Percentiles rank a stretch among this genome's conserved stretches.
These are phyloP conservation scores for Podocnemis expansa DNA, from an alignment of 2,113 vertebrate species.

Conservation along the genomic window DNA sequence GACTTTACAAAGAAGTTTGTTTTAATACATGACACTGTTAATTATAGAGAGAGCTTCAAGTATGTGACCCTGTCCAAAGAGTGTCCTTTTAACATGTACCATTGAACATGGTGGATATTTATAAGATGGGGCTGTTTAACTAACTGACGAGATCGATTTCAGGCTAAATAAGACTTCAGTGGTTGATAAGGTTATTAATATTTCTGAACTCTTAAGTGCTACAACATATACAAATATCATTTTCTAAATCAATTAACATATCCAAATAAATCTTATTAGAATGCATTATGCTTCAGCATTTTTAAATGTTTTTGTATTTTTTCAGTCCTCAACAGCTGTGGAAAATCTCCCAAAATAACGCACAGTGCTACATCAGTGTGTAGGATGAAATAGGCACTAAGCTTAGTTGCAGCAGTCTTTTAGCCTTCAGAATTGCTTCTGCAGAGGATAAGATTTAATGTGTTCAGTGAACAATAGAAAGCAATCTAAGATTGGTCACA, in stretches of 20 bases:
- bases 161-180: neutral
- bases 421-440: neutral
- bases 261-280: neutral
- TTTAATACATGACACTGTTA: neutral
- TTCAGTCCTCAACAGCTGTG: neutral
- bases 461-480: neutral
- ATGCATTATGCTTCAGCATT: neutral
- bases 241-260: neutral
- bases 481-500: conserved; percentile 7
- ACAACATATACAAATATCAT: neutral
- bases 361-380: accelerated
- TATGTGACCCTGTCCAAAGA: neutral
- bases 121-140: neutral
- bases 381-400: neutral
- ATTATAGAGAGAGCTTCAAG: neutral
- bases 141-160: neutral
- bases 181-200: neutral
- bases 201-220: neutral
- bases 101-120: neutral
- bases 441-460: neutral
- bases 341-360: neutral
- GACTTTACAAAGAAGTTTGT: neutral
- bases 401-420: neutral
- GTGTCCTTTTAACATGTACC: neutral
- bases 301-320: neutral